Percentiles rank a stretch among this genome's conserved stretches.
Evolutionary conservation across 2,113 vertebrate genomes (phyloP).

Genomic region (Macaca mulatta): DNA sequence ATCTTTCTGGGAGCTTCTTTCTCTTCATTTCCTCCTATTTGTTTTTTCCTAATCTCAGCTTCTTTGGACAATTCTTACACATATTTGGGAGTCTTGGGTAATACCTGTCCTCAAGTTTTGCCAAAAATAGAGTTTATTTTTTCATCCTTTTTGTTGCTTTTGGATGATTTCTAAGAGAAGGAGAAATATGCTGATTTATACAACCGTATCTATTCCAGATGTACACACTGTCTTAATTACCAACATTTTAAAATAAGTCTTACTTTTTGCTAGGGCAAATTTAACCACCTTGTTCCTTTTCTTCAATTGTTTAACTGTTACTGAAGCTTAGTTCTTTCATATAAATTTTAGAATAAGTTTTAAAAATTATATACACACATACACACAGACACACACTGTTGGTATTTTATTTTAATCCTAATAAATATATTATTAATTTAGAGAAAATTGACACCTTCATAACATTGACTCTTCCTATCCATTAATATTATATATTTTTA

Average conservation of each 20-base stretch:
- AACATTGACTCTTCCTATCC: background rate
- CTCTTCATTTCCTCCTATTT: conserved; percentile 30
- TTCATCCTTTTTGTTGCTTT: conserved; percentile 48
- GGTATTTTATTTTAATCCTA: conserved; percentile 40
- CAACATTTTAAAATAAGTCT: conserved; percentile 44
- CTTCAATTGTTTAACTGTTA: background rate
- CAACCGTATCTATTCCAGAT: conserved; percentile 63
- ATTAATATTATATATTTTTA: background rate
- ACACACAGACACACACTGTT: background rate
- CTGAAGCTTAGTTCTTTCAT: background rate
- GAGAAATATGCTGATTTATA: conserved; percentile 47
- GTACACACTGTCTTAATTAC: conserved; percentile 54
- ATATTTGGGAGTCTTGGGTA: conserved; percentile 37
- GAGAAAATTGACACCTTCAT: background rate
- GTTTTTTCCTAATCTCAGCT: conserved; percentile 35
- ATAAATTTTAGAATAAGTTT: background rate
- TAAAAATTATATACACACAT: background rate
- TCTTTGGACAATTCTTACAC: conserved; percentile 31
- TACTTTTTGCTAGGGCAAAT: conserved; percentile 49
- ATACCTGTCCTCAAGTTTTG: conserved; percentile 46
- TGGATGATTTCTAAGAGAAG: conserved; percentile 53
- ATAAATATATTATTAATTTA: conserved; percentile 3
- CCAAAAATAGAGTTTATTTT: conserved; percentile 55
- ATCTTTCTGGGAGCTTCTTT: conserved; percentile 7
- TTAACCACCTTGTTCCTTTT: conserved; percentile 1